Conservation (phyloP, 2,888 invertebrate genomes). For the Temnothorax unifasciatus region DNA sequence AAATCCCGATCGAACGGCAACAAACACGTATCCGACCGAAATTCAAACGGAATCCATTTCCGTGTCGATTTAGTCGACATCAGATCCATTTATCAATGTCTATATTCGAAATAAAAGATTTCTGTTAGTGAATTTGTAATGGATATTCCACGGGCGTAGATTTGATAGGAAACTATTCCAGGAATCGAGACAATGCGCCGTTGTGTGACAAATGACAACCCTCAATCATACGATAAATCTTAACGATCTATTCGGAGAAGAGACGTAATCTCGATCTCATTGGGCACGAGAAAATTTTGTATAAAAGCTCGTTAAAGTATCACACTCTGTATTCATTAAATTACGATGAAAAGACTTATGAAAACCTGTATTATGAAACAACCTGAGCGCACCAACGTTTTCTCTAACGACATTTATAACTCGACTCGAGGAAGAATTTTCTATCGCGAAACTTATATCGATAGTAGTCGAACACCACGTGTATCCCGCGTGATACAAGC, state of each 20-base stretch:
- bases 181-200: background rate
- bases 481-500: conserved; percentile 56
- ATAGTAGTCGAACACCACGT: background rate
- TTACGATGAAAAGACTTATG: background rate
- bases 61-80: conserved; percentile 33
- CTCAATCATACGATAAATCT: conserved; percentile 13
- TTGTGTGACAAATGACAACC: conserved; percentile 9
- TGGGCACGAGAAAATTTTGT: background rate
- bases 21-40: conserved; percentile 55
- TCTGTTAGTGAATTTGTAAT: conserved; percentile 51
- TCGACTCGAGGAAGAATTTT: conserved; percentile 17
- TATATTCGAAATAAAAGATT: conserved; percentile 41
- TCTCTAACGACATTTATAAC: background rate
- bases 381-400: background rate
- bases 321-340: background rate
- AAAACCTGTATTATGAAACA: background rate
- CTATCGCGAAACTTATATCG: conserved; percentile 11
- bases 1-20: conserved; percentile 60
- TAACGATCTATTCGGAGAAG: conserved; percentile 1
- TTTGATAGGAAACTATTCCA: background rate
- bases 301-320: background rate
- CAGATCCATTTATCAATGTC: conserved; percentile 50
- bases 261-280: background rate
- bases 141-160: conserved; percentile 25
- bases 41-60: conserved; percentile 63